A percentile compares a stretch with the other conserved stretches of the same genome.
Evolutionary conservation across 2,888 invertebrate genomes (phyloP).

Genomic region (Agrotis segetum): DNA sequence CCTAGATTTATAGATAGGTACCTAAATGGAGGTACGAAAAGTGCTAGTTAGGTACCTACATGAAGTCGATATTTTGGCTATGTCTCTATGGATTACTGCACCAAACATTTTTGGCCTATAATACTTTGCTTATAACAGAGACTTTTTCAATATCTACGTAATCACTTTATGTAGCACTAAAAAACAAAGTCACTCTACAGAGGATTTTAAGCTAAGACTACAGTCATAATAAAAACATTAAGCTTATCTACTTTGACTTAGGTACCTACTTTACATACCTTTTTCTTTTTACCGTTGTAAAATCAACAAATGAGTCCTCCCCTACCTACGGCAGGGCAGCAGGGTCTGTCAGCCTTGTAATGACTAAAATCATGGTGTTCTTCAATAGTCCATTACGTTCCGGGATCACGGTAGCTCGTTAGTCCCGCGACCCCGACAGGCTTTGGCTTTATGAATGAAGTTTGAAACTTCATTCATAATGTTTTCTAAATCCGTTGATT

Average conservation of each 20-base stretch:
- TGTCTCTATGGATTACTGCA: not conserved
- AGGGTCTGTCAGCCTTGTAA: no score
- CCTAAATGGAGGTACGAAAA: not conserved
- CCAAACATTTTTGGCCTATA: not conserved
- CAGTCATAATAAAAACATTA: slow-evolving; percentile 27
- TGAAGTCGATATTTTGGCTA: not conserved
- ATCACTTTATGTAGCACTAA: not conserved
- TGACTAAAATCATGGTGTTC: no score
- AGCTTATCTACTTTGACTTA: slow-evolving; percentile 4
- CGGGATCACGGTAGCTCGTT: no score
- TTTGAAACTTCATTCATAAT: slow-evolving; percentile 6
- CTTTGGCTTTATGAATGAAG: not conserved
- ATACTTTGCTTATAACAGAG: not conserved
- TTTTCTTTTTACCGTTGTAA: no score
- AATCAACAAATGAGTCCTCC: no score
- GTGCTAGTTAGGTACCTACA: not conserved
- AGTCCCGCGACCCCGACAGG: no score
- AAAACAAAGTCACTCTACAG: not conserved
- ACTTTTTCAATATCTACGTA: not conserved
- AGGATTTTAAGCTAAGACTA: not conserved
- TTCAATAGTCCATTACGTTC: no score
- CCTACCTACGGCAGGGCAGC: no score
- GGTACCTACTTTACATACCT: slow-evolving; percentile 5
- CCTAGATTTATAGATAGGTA: no score
- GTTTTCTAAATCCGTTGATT: slow-evolving; percentile 3